Evolutionary conservation across 2,113 vertebrate species (phyloP), one percentile per base, ranked within the genome.

Genomic region (Halichoeres trimaculatus): DNA sequence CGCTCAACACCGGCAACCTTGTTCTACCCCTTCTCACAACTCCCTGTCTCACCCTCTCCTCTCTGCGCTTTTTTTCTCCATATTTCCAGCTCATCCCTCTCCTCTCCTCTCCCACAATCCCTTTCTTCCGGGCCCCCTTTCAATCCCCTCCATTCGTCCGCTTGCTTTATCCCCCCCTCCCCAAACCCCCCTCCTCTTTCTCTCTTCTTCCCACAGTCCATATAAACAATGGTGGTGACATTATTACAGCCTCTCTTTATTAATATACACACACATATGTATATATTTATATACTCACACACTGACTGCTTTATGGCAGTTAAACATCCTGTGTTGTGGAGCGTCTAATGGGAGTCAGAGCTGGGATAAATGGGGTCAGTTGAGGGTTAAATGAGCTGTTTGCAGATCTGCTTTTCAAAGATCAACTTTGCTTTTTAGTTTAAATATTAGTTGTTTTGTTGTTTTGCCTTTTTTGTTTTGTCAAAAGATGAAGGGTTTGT

Each of bases 191-290:
- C 54, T 65, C 77, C 74, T 55, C 47, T 80, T 51, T 63, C 55
- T 58, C 83, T 74, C 74, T 55, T 88, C 85, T 89, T 91, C 87
- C 84, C 84, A 87, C 71, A 92, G 81, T 83, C 68, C 48, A 74
- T 56, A 59, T 63, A 69, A 84, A 84, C 78, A 84, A 84, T 45
- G 51, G 38, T 9, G 38, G 54, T 50, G 45, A 60, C 72, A 73
- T 52, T 50, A 78, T 70, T 60, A 66, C 11, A 59, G 67, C 26
- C 30, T 38, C 41, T 38, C 36, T 68, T 47, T 56, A 41, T 0
- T 43, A 52, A 51, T 6, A 45, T 8, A 48, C 26, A 53, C 19
- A 20, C 3, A 35, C 4, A 43, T 3, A 13, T 13, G n/a, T 3
- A 35, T 2, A 30, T 5, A 14, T 3, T 26, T 2, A 30, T 5